Evolutionary conservation across 1,140 invertebrate genomes (phyloP).

Genomic region (Zophobas morio): DNA sequence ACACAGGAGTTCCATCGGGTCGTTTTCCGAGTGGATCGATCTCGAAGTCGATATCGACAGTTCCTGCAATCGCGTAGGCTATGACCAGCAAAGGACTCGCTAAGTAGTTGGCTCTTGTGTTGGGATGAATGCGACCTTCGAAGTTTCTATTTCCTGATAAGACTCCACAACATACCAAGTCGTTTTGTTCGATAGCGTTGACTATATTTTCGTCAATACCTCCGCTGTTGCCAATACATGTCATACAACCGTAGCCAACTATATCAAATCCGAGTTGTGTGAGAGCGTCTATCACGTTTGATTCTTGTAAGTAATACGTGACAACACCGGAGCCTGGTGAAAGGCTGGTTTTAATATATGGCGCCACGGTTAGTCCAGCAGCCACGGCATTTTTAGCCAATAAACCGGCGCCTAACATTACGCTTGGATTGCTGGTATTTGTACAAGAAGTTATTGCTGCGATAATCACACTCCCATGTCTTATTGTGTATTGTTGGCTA

Average conservation of each 20-base stretch:
- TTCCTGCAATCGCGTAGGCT: conserved; percentile 96
- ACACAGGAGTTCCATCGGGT: conserved; percentile 83
- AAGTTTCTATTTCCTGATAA: conserved; percentile 98
- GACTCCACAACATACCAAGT: conserved; percentile 94
- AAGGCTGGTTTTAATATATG: conserved; percentile 96
- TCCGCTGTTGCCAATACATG: conserved; percentile 98
- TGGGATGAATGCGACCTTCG: conserved; percentile 97
- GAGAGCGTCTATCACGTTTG: conserved; percentile 89
- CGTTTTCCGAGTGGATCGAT: conserved; percentile 75
- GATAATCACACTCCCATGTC: conserved; percentile 96
- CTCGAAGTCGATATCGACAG: conserved; percentile 96
- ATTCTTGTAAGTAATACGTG: conserved; percentile 92
- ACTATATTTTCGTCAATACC: conserved; percentile 92
- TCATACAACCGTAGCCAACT: conserved; percentile 96
- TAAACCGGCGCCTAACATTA: conserved; percentile 96
- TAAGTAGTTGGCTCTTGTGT: conserved; percentile 96
- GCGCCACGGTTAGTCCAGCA: conserved; percentile 88
- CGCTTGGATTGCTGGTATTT: conserved; percentile 97
- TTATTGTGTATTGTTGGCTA: conserved; percentile 86
- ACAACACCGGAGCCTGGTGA: conserved; percentile 98
- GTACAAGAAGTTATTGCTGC: conserved; percentile 98
- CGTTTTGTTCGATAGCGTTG: conserved; percentile 95
- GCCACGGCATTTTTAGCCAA: conserved; percentile 96
- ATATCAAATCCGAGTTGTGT: conserved; percentile 91
- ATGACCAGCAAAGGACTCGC: conserved; percentile 96